Percentiles rank a stretch among this genome's conserved stretches.
These are phyloP conservation scores for Phrynosoma platyrhinos DNA, from an alignment of 2,113 vertebrate genomes.

Conservation along the genomic window DNA sequence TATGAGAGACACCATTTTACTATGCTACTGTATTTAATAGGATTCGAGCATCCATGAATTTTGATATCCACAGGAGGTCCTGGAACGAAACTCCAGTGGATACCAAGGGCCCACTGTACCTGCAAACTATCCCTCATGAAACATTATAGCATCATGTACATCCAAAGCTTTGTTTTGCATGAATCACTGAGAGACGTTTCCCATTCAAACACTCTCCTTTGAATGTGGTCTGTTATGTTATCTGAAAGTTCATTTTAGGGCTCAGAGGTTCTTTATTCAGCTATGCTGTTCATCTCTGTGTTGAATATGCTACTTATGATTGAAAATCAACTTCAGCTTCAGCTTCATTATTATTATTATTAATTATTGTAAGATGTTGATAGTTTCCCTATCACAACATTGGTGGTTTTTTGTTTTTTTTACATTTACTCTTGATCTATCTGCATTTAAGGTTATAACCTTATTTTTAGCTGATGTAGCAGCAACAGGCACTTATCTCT, in stretches of 20 bases:
- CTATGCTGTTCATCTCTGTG: background rate
- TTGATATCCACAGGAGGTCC: too few relatives aligned
- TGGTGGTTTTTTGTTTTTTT: too few relatives aligned
- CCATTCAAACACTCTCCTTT: background rate
- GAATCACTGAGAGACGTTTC: background rate
- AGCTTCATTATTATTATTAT: background rate
- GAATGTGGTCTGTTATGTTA: background rate
- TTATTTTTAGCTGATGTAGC: slow-evolving; percentile 29
- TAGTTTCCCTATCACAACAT: background rate
- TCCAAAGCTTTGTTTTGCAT: background rate
- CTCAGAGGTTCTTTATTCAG: background rate
- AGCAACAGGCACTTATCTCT: slow-evolving; percentile 49
- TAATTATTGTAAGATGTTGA: background rate
- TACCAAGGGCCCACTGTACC: too few relatives aligned
- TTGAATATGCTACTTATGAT: background rate
- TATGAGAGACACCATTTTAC: too few relatives aligned
- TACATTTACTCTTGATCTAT: background rate
- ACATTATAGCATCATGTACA: background rate
- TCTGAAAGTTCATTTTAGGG: background rate
- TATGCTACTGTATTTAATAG: too few relatives aligned
- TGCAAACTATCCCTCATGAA: background rate
- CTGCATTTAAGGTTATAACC: background rate
- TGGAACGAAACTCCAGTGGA: too few relatives aligned
- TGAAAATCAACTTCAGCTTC: background rate
- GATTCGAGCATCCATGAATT: too few relatives aligned